Evolutionary conservation across 2,888 invertebrate genomes (phyloP), one percentile per base, ranked within the genome.

Genomic region (Deroplatys truncata): DNA sequence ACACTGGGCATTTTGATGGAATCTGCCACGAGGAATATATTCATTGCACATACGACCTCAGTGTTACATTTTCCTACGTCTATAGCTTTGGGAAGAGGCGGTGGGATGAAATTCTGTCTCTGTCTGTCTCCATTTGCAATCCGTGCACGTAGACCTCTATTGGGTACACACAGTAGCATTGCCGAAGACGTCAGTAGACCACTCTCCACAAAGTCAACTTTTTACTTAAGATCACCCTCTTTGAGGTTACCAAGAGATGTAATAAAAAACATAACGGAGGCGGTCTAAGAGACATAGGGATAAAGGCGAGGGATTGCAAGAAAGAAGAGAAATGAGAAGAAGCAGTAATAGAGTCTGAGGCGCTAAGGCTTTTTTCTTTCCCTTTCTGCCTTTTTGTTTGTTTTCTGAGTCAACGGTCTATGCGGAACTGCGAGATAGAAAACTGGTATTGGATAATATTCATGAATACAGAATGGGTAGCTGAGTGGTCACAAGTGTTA

Each of bases 121-220:
- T 72, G 0, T 56, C 56, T 56, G 16, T 72, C 56, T 72, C 56
- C 20, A 16, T 72, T 72, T 72, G 56, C 56, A 72, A 72, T 72
- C 56, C 20, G 25, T 25, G 56, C 56, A 72, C 56, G 56, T 72
- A 72, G 56, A 25, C 20, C 25, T 20, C 56, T 72, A 72, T 72
- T 72, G 56, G 56, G 25, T 72, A 25, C 56, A 72, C 56, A 72
- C 56, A 72, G 56, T 72, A 72, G 20, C 56, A 7, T 72, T 25
- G 56, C 25, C 56, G 56, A 72, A 72, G 56, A 72, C 56, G 56
- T 72, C 56, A 72, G 56, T 72, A 25, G 43, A 25, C 49, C 49
- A 85, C 72, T 89, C 86, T 89, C 90, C 89, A 89, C 90, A 89
- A 90, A 90, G 90, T 86, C 90, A 90, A 89, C 89, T 89, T 90